phyloP scores from a whole-genome alignment of 2,888 invertebrate species.

The Lasioglossum figueresi region DNA sequence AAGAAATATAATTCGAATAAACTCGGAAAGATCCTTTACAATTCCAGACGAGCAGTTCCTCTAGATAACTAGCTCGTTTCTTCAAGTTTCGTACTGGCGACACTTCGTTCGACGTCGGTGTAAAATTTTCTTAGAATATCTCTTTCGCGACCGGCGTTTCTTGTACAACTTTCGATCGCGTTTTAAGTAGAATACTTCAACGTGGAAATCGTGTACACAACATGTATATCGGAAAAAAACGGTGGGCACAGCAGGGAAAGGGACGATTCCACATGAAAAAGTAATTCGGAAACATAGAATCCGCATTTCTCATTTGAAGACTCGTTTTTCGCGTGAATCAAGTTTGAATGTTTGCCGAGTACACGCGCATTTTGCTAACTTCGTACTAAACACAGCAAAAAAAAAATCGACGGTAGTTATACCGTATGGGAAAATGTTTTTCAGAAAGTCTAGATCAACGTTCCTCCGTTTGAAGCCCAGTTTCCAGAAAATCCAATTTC shows the following conservation, averaged over 20 bases:
- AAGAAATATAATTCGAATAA: neutral
- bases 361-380: neutral
- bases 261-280: neutral
- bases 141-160: neutral
- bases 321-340: neutral
- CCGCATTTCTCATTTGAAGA: neutral
- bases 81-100: neutral
- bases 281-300: neutral
- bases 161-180: neutral
- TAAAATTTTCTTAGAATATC: neutral
- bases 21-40: neutral
- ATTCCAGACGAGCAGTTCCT: neutral
- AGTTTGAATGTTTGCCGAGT: neutral
- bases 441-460: neutral
- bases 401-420: neutral
- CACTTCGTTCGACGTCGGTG: neutral
- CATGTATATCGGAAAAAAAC: neutral
- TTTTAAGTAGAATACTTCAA: neutral
- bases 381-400: neutral
- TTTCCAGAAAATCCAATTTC: constrained; percentile 1
- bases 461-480: neutral
- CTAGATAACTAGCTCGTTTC: neutral
- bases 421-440: neutral
- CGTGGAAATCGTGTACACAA: neutral
- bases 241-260: neutral